Conservation (phyloP, 1,140 invertebrate species). For the Schlechtendalia chinensis region DNA sequence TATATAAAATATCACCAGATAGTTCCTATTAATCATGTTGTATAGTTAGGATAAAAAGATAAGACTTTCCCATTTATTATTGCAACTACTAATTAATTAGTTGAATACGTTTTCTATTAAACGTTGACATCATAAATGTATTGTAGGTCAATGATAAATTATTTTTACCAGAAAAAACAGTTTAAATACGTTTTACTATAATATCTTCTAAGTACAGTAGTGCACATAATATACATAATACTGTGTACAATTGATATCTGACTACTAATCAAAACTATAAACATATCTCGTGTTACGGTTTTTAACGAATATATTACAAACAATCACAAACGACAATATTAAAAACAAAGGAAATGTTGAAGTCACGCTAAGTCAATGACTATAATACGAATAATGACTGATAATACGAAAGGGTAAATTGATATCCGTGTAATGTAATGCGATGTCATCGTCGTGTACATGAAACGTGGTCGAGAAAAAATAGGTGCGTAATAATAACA, state of each 20-base stretch:
- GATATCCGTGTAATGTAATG: not conserved
- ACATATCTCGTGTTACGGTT: not conserved
- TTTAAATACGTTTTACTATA: not conserved
- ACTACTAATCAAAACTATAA: not conserved
- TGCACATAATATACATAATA: not conserved
- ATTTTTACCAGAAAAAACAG: not conserved
- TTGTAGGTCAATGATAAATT: not conserved
- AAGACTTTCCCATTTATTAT: conserved; percentile 23
- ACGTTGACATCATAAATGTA: not conserved
- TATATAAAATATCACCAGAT: not conserved
- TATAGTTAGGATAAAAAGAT: not conserved
- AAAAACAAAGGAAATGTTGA: not conserved
- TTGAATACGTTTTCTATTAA: not conserved
- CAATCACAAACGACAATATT: not conserved
- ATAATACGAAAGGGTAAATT: conserved; percentile 5
- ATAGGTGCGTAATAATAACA: conserved; percentile 16
- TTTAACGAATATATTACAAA: not conserved
- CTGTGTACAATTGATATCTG: not conserved
- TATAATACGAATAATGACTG: no score
- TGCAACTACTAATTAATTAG: not conserved
- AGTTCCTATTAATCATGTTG: conserved; percentile 26
- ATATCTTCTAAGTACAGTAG: not conserved
- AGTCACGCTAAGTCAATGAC: not conserved
- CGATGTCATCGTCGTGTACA: not conserved
- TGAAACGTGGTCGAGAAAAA: not conserved